These are phyloP conservation scores for Silurus asotus DNA, from an alignment of 2,113 vertebrate species.

Conservation along the genomic window DNA sequence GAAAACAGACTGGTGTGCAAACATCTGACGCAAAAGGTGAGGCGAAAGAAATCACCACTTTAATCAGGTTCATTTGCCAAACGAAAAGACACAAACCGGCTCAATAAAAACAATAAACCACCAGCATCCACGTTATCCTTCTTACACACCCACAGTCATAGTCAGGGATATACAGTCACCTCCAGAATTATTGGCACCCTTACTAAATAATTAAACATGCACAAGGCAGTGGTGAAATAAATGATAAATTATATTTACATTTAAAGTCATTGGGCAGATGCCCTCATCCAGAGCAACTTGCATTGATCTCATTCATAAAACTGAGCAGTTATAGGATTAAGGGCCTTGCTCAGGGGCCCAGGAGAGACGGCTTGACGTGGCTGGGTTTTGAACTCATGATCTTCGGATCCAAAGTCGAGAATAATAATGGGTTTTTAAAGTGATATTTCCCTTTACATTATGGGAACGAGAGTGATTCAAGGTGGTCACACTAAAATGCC, in stretches of 20 bases:
- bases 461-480: background rate
- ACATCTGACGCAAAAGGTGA: background rate
- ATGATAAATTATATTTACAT: too few species aligned
- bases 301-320: too few species aligned
- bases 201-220: background rate
- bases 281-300: too few species aligned
- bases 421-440: too few species aligned
- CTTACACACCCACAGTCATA: background rate
- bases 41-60: background rate
- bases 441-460: too few species aligned
- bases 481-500: background rate
- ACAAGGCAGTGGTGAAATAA: background rate
- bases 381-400: too few species aligned
- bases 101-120: background rate
- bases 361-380: too few species aligned
- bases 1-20: constrained; percentile 12
- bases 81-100: background rate
- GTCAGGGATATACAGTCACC: background rate
- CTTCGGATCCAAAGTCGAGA: too few species aligned
- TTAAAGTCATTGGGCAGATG: too few species aligned
- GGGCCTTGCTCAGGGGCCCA: too few species aligned
- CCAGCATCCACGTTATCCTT: background rate
- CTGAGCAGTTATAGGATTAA: too few species aligned
- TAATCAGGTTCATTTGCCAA: background rate
- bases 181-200: background rate